Evolutionary conservation across 2,797 vertebrate species (phyloP).

Genomic region (Notoglanidium macrostoma): DNA sequence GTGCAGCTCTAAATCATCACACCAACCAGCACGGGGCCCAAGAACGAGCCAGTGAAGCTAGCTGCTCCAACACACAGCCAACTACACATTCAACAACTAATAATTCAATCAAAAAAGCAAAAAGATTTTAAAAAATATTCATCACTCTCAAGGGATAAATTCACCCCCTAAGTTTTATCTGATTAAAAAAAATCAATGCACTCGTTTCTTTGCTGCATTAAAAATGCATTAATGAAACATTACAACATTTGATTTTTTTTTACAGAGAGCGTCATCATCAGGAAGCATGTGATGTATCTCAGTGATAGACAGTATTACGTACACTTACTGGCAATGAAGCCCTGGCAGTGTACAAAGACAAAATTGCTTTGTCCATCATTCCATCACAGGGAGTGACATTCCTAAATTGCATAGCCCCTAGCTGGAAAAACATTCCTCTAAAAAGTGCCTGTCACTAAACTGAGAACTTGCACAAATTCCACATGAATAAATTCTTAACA

Average conservation of each 20-base stretch:
- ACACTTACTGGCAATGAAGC: not conserved
- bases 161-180: not conserved
- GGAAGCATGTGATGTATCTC: not conserved
- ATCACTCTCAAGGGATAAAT: not conserved
- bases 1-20: slow-evolving; percentile 49
- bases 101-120: not conserved
- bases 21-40: slow-evolving; percentile 20
- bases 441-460: slow-evolving; percentile 3
- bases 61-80: slow-evolving; percentile 40
- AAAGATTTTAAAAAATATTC: not conserved
- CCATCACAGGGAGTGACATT: not conserved
- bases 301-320: not conserved
- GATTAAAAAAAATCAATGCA: not conserved
- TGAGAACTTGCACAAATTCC: not conserved
- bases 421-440: not conserved
- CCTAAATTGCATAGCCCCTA: not conserved
- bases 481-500: slow-evolving; percentile 6
- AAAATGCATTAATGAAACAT: not conserved
- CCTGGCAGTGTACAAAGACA: not conserved
- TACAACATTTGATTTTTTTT: not conserved
- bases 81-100: not conserved
- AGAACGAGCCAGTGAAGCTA: slow-evolving; percentile 45
- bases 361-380: slow-evolving; percentile 1
- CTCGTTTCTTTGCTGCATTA: not conserved
- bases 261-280: not conserved